These are phyloP conservation scores for Gonatopus flavifemur DNA, from an alignment of 1,140 invertebrate genomes.

Conservation along the genomic window DNA sequence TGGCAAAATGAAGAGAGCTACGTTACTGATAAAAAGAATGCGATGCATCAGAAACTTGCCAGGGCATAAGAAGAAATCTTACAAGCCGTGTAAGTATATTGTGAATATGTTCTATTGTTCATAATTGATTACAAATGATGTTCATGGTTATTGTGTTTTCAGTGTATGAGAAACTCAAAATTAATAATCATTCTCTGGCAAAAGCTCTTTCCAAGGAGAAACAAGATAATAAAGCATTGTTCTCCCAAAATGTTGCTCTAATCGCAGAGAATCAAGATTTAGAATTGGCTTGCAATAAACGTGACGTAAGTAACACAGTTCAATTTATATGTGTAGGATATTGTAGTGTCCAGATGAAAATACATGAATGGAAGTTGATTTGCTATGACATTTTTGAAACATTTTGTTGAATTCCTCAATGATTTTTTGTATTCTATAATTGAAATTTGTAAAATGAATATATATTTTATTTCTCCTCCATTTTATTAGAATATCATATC, in stretches of 20 bases:
- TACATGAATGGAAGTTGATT: not conserved
- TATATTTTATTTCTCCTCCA: constrained; percentile 2
- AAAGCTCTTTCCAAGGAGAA: constrained; percentile 43
- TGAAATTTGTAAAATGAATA: not conserved
- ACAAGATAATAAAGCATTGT: constrained; percentile 36
- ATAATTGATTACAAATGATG: not conserved
- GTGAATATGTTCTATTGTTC: not conserved
- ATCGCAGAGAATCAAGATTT: constrained; percentile 36
- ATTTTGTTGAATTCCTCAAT: not conserved
- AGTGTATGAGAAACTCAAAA: constrained; percentile 43
- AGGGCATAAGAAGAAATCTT: constrained; percentile 28
- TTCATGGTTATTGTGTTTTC: constrained; percentile 6
- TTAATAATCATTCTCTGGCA: constrained; percentile 43
- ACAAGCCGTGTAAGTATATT: constrained; percentile 28
- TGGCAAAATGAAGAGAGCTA: constrained; percentile 28
- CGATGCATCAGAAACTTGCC: constrained; percentile 19
- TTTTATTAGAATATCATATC: constrained; percentile 28
- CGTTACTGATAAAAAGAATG: constrained; percentile 32
- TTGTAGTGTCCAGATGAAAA: not conserved
- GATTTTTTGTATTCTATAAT: not conserved
- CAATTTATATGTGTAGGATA: not conserved
- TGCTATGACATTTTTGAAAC: not conserved
- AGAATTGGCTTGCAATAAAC: constrained; percentile 27
- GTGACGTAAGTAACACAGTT: constrained; percentile 33
- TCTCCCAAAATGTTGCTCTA: constrained; percentile 37